These are phyloP conservation scores for Hirundichthys speculiger DNA, from an alignment of 2,113 vertebrate species.

Conservation along the genomic window DNA sequence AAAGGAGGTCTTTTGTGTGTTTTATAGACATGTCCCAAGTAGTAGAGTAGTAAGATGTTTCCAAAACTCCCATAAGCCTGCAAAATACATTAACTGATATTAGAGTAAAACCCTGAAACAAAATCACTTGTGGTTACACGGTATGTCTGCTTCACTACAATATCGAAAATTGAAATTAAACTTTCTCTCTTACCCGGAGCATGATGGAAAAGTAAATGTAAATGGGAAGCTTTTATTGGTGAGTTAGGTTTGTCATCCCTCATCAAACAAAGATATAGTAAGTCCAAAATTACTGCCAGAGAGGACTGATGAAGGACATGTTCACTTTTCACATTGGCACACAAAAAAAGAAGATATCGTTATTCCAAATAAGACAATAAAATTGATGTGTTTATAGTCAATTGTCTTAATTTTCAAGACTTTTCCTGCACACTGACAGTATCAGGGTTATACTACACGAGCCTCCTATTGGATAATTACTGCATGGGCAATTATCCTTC, in stretches of 20 bases:
- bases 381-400: neutral
- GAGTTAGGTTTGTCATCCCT: neutral
- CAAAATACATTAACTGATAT: neutral
- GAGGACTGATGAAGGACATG: no score
- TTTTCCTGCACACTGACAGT: no score
- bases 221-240: neutral
- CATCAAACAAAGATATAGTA: neutral
- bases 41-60: neutral
- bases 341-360: no score
- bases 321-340: no score
- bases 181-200: neutral
- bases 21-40: conserved; percentile 11
- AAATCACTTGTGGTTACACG: neutral
- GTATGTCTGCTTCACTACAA: no score
- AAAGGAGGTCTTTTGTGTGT: no score
- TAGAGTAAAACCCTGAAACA: neutral
- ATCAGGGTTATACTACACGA: no score
- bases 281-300: no score
- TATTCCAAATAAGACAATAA: neutral
- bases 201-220: neutral
- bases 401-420: no score
- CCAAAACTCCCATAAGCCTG: neutral
- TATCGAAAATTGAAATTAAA: neutral
- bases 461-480: no score
- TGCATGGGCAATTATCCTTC: no score